Percentiles rank a stretch among this genome's conserved stretches.
phyloP scores from a whole-genome alignment of 1,140 invertebrate genomes.

The Popillia japonica region DNA sequence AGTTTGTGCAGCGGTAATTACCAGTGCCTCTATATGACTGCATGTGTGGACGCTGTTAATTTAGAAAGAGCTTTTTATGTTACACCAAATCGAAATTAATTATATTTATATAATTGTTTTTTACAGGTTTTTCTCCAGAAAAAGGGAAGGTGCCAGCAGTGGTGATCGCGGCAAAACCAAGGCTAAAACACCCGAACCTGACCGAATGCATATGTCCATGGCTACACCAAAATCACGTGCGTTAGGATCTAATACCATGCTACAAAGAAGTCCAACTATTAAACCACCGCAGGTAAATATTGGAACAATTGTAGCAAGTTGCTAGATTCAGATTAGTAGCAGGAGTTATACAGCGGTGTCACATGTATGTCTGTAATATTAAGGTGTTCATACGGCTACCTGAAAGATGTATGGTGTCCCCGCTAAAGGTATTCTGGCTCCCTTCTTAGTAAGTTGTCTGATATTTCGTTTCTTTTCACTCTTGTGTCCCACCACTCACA shows the following conservation, averaged over 20 bases:
- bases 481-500: too few relatives aligned
- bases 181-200: constrained; percentile 76
- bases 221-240: constrained; percentile 45
- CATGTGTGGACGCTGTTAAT: background rate
- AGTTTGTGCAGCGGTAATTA: background rate
- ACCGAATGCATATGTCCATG: constrained; percentile 59
- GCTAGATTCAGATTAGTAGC: background rate
- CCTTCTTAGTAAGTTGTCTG: too few relatives aligned
- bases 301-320: background rate
- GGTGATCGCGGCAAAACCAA: constrained; percentile 68
- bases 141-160: constrained; percentile 72
- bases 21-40: constrained; percentile 9
- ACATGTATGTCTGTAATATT: too few relatives aligned
- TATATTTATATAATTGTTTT: background rate
- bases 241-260: constrained; percentile 51
- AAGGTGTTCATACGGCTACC: too few relatives aligned
- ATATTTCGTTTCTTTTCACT: too few relatives aligned
- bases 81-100: background rate
- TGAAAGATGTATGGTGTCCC: too few relatives aligned
- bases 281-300: constrained; percentile 66
- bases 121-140: constrained; percentile 80
- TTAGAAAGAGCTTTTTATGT: background rate
- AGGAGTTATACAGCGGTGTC: too few relatives aligned
- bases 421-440: too few relatives aligned
- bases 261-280: constrained; percentile 64